Evolutionary conservation across 2,797 vertebrate genomes (phyloP).

Genomic region (Sylvia borin): DNA sequence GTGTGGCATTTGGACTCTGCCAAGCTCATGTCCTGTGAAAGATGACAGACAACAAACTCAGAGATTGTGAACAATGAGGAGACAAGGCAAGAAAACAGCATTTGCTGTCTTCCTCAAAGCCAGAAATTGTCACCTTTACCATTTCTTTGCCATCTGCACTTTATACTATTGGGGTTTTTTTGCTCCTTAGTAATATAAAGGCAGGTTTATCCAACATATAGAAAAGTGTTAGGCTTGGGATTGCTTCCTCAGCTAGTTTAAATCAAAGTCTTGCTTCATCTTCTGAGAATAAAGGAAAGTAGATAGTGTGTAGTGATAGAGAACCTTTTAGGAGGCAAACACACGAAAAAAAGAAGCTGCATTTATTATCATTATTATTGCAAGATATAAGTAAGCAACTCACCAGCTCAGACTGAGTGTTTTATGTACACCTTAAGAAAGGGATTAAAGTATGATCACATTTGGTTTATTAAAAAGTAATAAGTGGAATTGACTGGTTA

Average conservation of each 20-base stretch:
- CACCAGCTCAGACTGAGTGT: background rate
- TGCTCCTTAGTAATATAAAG: background rate
- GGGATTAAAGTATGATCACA: background rate
- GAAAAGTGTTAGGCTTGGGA: background rate
- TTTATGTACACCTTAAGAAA: background rate
- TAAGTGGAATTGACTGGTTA: background rate
- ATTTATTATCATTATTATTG: background rate
- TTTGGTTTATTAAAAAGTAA: background rate
- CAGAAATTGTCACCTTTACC: background rate
- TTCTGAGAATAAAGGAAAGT: background rate
- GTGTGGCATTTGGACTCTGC: background rate
- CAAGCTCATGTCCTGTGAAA: background rate
- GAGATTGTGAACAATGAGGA: background rate
- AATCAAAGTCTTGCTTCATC: background rate
- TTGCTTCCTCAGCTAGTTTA: background rate
- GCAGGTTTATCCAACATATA: background rate
- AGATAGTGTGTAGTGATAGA: background rate
- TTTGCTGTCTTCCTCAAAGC: background rate
- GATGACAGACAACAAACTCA: accelerated
- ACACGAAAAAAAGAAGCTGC: background rate
- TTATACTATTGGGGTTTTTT: background rate
- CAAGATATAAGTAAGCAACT: background rate
- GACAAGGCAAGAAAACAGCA: slow-evolving; percentile 5
- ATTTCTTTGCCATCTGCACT: background rate
- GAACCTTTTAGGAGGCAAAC: background rate